Conservation (phyloP, 2,888 invertebrate species). For the Drosophila bunnanda region DNA sequence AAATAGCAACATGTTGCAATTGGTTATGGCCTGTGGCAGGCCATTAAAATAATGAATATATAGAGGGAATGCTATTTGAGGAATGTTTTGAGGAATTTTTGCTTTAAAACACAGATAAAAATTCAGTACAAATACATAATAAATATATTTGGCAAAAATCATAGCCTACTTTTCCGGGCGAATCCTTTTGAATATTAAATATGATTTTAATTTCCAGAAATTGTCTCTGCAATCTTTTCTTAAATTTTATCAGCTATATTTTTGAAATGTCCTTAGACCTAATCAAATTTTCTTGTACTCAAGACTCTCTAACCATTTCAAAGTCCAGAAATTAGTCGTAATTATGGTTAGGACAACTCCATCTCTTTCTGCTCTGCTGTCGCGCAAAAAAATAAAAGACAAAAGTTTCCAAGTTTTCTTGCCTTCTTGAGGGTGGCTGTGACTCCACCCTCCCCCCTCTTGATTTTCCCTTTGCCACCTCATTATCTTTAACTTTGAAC, state of each 20-base stretch:
- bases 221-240: not conserved
- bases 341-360: slow-evolving; percentile 37
- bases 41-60: slow-evolving; percentile 24
- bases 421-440: slow-evolving; percentile 4
- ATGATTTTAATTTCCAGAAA: not conserved
- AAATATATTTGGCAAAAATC: not conserved
- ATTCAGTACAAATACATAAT: no score
- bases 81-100: slow-evolving; percentile 2
- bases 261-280: not conserved
- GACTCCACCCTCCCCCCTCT: not conserved
- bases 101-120: not conserved
- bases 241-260: not conserved
- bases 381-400: slow-evolving; percentile 28
- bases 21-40: slow-evolving; percentile 3
- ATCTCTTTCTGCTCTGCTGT: not conserved
- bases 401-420: slow-evolving; percentile 43
- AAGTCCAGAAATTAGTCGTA: slow-evolving; percentile 21
- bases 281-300: slow-evolving; percentile 1
- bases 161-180: not conserved
- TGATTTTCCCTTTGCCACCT: slow-evolving; percentile 41
- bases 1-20: slow-evolving; percentile 27
- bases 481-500: slow-evolving; percentile 52
- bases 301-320: not conserved
- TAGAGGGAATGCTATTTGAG: not conserved
- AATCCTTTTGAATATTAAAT: not conserved